These are phyloP conservation scores for Apomyelois bistriatella DNA, from an alignment of 2,888 invertebrate genomes.

Conservation along the genomic window DNA sequence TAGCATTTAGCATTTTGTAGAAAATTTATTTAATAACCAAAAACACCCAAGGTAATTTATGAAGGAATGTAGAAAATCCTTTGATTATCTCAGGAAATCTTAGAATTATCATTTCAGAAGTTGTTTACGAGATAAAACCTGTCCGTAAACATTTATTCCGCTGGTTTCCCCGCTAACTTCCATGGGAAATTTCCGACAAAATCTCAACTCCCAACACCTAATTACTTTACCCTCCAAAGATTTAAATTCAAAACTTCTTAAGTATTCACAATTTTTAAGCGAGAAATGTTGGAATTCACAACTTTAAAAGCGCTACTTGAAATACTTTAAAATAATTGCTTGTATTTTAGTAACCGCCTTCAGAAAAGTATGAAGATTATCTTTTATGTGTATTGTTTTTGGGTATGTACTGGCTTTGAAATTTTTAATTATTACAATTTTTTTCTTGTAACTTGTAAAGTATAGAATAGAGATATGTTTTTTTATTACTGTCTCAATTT, in stretches of 20 bases:
- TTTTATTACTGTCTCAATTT: too few relatives aligned
- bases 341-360: background rate
- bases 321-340: slow-evolving; percentile 1
- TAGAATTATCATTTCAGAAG: background rate
- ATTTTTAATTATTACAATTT: too few relatives aligned
- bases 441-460: too few relatives aligned
- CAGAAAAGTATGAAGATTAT: too few relatives aligned
- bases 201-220: background rate
- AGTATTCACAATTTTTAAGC: slow-evolving; percentile 4
- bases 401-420: too few relatives aligned
- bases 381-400: too few relatives aligned
- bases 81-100: background rate
- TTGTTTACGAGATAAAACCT: background rate
- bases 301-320: background rate
- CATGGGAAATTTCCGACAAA: background rate
- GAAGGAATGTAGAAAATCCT: too few relatives aligned
- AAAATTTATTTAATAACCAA: too few relatives aligned
- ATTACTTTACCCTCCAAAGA: slow-evolving; percentile 6
- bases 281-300: background rate
- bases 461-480: too few relatives aligned
- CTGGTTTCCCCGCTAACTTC: background rate
- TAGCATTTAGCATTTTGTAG: too few relatives aligned
- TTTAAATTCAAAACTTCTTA: slow-evolving; percentile 1
- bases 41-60: too few relatives aligned
- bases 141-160: background rate